Percentiles rank a stretch among this genome's conserved stretches.
phyloP scores from a whole-genome alignment of 1,140 invertebrate genomes.

The Ceratitis capitata region DNA sequence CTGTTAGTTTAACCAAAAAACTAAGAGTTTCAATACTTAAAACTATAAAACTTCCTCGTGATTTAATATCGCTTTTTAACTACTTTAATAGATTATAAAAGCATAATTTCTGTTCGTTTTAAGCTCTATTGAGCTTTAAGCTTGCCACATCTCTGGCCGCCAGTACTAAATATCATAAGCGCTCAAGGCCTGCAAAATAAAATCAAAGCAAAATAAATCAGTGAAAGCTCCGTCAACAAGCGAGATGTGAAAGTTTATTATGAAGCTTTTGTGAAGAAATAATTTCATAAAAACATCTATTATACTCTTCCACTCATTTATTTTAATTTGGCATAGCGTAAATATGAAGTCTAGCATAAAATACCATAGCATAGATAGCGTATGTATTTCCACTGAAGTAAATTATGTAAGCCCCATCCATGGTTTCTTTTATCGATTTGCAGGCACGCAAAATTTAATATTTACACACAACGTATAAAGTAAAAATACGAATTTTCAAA shows the following conservation, averaged over 20 bases:
- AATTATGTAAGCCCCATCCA: not conserved
- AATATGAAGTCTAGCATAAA: not conserved
- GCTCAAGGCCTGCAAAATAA: too few species aligned
- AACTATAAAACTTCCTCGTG: too few species aligned
- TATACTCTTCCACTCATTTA: not conserved
- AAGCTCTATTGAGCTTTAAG: too few species aligned
- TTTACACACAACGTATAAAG: not conserved
- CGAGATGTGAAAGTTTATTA: not conserved
- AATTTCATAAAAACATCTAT: not conserved
- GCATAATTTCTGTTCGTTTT: too few species aligned
- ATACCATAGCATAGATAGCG: not conserved
- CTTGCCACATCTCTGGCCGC: too few species aligned
- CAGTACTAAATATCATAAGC: too few species aligned
- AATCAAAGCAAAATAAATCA: too few species aligned
- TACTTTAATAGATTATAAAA: too few species aligned
- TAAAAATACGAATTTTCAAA: not conserved
- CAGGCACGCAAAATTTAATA: constrained; percentile 18
- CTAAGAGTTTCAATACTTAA: too few species aligned
- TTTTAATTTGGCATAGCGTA: not conserved
- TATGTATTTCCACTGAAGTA: not conserved
- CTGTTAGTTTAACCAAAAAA: too few species aligned
- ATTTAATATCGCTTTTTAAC: too few species aligned
- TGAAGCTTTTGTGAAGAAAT: not conserved
- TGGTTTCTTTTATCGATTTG: constrained; percentile 5
- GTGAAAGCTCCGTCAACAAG: not conserved